Percentiles rank a stretch among this genome's conserved stretches.
These are phyloP conservation scores for Panthera uncia DNA, from an alignment of 2,113 vertebrate species.

Conservation along the genomic window DNA sequence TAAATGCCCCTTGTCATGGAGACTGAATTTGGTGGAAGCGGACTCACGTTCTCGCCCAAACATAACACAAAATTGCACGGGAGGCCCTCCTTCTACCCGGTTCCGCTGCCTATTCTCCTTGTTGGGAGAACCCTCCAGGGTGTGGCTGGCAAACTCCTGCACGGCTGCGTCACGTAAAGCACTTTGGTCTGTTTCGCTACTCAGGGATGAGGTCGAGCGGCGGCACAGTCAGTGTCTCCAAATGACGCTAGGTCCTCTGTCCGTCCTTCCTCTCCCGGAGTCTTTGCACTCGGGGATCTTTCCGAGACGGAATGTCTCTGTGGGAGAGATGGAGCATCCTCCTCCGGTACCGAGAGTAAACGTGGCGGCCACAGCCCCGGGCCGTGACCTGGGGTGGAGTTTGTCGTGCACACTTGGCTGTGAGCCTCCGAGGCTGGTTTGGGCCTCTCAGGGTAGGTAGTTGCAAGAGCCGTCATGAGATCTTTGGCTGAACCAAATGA, in stretches of 20 bases:
- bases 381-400: rapidly evolving
- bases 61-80: too few relatives aligned
- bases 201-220: neutral
- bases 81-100: neutral
- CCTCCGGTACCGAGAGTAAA: neutral
- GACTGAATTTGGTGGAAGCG: neutral
- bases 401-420: neutral
- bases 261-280: neutral
- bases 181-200: too few relatives aligned
- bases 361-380: neutral
- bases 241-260: neutral
- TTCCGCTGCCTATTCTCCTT: neutral
- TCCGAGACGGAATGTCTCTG: too few relatives aligned
- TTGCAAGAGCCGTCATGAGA: too few relatives aligned
- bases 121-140: too few relatives aligned
- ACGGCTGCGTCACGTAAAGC: rapidly evolving
- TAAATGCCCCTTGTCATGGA: neutral
- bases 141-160: neutral
- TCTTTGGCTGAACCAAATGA: neutral
- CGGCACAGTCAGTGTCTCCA: neutral
- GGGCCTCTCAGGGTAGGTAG: rapidly evolving
- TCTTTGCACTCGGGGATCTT: neutral
- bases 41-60: neutral
- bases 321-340: neutral
- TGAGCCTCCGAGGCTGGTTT: neutral